Evolutionary conservation across 1,140 invertebrate species (phyloP), one percentile per base, ranked within the genome.

Genomic region (Drosophila kikkawai): DNA sequence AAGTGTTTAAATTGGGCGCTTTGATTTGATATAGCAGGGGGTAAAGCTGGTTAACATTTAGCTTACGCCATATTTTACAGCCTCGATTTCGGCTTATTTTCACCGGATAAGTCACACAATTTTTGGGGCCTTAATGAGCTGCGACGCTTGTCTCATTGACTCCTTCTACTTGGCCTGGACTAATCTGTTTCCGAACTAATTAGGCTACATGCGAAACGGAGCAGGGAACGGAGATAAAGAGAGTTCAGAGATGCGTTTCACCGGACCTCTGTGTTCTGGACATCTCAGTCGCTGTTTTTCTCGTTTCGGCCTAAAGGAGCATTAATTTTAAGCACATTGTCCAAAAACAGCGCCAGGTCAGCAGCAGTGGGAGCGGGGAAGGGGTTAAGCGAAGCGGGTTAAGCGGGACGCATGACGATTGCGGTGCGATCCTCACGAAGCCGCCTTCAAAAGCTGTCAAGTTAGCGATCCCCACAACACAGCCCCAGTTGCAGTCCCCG

Each of bases 401-500:
- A 51, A 56, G 36, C 53, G 36, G 36, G 47, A 44, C 34, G 55
- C 75, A 82, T 83, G 80, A 82, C 80, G 81, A 80, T 82, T 87
- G 83, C 77, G 66, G 73, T 74, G 73, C 77, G 74, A 84, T 75
- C 65, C 84, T 88, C 84, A 88, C 84, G 84, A 88, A 88, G 56
- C 85, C 87, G 84, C 80, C 78, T 87, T 85, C 88, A 84, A 91
- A 91, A 88, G 88, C 88, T 91, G 88, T 91, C 88, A 91, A 91
- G 88, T 91, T 91, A 91, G 87, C 88, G 84, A 91, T 87, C 88
- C 88, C 68, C 82, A 91, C 78, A 88, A 90, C 74, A 85, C 79
- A 85, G 78, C 59, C 53, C 55, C 67, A 59, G 56, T 45, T 58
- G 26, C 51, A 64, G 67, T 78, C 44, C 11, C 32, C 66, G 51